These are phyloP conservation scores for Isurus oxyrinchus DNA, from an alignment of 2,113 vertebrate species.

Conservation along the genomic window DNA sequence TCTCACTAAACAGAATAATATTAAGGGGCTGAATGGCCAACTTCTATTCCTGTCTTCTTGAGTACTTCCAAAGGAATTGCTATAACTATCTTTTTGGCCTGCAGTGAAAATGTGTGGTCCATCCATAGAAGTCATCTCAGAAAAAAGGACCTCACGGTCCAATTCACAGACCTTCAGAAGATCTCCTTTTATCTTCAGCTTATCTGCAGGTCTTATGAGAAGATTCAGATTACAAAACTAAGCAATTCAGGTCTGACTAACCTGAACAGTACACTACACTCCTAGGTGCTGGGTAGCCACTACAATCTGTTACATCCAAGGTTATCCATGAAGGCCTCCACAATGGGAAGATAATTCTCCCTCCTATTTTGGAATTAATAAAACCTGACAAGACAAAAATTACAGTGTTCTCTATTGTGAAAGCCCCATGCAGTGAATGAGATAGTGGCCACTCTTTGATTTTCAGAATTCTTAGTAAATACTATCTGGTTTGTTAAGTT, in stretches of 20 bases:
- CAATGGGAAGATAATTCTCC: neutral
- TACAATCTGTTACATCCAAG: neutral
- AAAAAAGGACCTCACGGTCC: neutral
- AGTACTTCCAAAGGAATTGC: neutral
- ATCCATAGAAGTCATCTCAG: neutral
- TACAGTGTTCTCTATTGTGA: neutral
- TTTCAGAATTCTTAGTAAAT: neutral
- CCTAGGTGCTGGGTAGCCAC: no score
- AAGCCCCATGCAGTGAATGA: neutral
- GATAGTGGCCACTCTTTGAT: neutral
- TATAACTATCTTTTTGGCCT: neutral
- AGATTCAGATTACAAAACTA: neutral
- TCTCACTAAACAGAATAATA: neutral
- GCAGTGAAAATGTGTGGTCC: neutral
- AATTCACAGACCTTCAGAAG: neutral
- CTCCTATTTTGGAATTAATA: neutral
- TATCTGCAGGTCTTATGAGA: neutral
- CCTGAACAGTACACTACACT: neutral
- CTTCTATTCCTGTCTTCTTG: neutral
- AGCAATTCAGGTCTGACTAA: neutral
- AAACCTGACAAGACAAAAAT: neutral
- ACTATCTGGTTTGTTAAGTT: neutral
- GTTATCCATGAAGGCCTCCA: neutral
- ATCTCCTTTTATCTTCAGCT: neutral
- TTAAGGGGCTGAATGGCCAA: neutral